These are phyloP conservation scores for Contarinia nasturtii DNA, from an alignment of 1,140 invertebrate species.

Conservation along the genomic window DNA sequence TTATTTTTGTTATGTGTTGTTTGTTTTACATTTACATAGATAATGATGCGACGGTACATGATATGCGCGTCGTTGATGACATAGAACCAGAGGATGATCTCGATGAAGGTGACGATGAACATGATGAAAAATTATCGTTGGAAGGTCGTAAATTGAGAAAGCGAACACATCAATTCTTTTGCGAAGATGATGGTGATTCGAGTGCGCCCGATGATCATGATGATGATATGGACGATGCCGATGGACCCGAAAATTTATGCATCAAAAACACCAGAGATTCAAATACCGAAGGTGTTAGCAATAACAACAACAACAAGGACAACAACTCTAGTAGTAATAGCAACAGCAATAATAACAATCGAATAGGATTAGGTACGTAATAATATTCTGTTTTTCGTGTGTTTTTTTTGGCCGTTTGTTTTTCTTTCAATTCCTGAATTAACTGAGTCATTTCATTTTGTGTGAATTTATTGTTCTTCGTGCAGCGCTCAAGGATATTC, in stretches of 20 bases:
- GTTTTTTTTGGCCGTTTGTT: too few relatives aligned
- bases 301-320: conserved; percentile 11
- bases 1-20: too few relatives aligned
- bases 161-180: neutral
- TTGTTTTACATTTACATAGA: too few relatives aligned
- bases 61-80: conserved; percentile 9
- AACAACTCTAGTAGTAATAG: conserved; percentile 8
- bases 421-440: too few relatives aligned
- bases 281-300: conserved; percentile 7
- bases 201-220: neutral
- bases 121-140: neutral
- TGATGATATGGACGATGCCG: conserved; percentile 8
- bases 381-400: too few relatives aligned
- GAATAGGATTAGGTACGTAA: conserved; percentile 13
- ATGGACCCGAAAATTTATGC: conserved; percentile 28
- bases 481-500: conserved; percentile 18
- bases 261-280: conserved; percentile 16
- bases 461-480: too few relatives aligned
- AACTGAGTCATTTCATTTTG: too few relatives aligned
- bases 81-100: conserved; percentile 12
- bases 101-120: neutral
- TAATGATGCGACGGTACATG: too few relatives aligned
- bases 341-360: conserved; percentile 22
- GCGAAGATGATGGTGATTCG: neutral
- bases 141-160: neutral